These are phyloP conservation scores for Hypomecis atomaria DNA, from an alignment of 2,888 invertebrate genomes.

Conservation along the genomic window DNA sequence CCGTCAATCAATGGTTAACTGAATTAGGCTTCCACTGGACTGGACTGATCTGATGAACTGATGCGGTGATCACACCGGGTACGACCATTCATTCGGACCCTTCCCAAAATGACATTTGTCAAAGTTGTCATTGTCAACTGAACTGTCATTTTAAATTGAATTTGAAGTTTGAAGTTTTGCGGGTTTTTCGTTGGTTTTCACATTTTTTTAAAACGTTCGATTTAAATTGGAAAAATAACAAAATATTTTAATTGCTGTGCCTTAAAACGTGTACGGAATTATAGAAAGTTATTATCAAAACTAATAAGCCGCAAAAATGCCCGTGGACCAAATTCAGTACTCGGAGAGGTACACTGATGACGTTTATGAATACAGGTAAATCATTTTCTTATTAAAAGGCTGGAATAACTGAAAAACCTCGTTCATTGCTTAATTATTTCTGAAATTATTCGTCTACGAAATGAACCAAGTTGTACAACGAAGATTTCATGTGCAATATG, in stretches of 20 bases:
- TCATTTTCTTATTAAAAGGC: neutral
- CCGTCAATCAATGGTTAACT: no score
- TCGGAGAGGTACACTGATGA: constrained; percentile 96
- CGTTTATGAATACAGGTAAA: constrained; percentile 93
- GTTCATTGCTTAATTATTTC: neutral
- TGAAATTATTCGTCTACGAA: neutral
- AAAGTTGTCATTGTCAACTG: no score
- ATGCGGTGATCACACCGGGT: no score
- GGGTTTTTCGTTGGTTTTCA: neutral
- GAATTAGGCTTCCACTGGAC: no score
- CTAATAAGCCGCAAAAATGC: constrained; percentile 68
- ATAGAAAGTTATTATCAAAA: neutral
- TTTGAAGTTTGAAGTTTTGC: neutral
- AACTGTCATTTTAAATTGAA: no score
- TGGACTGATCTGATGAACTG: no score
- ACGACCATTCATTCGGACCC: no score
- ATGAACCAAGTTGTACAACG: neutral
- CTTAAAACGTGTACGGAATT: neutral
- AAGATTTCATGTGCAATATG: neutral
- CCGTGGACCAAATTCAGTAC: constrained; percentile 94
- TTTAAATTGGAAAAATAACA: no score
- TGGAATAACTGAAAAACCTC: neutral
- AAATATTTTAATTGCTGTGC: no score
- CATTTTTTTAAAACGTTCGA: neutral
- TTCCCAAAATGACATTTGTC: no score